Evolutionary conservation across 1,140 invertebrate genomes (phyloP), one percentile per base, ranked within the genome.

Genomic region (Psilanteris sp.): DNA sequence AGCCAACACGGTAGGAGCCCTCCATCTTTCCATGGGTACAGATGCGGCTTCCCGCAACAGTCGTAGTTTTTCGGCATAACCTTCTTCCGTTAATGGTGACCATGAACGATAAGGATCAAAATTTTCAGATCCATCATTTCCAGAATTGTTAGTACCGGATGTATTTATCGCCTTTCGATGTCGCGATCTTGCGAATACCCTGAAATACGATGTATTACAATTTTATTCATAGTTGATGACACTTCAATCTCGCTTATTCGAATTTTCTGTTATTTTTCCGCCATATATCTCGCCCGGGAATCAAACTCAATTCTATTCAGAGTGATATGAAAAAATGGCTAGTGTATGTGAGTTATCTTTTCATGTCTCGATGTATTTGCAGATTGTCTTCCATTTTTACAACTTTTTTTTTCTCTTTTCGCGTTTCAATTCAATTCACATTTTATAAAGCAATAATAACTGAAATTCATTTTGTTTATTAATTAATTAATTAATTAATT

Each of bases 11-110:
- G 96, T 96, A 0, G 94, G 93, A 10, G 96, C 96, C 67, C 96
- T 91, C 96, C 96, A 98, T 79, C 94, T 90, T 70, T 96, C 94
- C 90, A 97, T 94, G n/a, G 96, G 95, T 59, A 96, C 90, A 1
- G 94, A 93, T 1, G 94, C 94, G 3, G 96, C 95, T 86, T 97
- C 95, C 18, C 96, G 91, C 4, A 97, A 88, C 16, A 96, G 85
- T 32, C 92, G 89, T 20, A 96, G 85, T 85, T 96, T 96, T 81
- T 96, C 94, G 18, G 94, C 92, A 79, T 95, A 95, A 54, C 93
- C 94, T 82, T 96, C 94, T 79, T 95, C 93, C 2, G 93, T 94
- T 8, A 97, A 88, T 0, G 95, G 94, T 4, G 94, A 95, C 92
- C 93, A 94, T 4, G 87, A 88, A 73, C 86, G 83, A 52, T 86